A percentile compares a stretch with the other conserved stretches of the same genome.
phyloP scores from a whole-genome alignment of 2,797 vertebrate species.

The Rhabdophis nuchalis region DNA sequence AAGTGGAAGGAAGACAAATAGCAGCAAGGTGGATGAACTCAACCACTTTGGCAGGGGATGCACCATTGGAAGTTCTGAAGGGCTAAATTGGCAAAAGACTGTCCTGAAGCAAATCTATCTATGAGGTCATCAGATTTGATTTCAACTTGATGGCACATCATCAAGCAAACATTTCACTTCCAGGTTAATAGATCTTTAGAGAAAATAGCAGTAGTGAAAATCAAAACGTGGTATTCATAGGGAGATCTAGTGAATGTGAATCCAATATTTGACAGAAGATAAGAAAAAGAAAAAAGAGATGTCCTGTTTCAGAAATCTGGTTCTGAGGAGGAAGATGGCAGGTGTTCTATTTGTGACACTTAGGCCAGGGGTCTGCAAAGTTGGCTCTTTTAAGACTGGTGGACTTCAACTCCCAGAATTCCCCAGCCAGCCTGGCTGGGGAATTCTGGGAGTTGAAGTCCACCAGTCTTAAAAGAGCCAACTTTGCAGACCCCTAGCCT shows the following conservation, averaged over 20 bases:
- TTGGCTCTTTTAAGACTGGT: too few species aligned
- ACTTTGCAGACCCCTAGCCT: too few species aligned
- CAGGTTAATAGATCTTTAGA: slow-evolving; percentile 13
- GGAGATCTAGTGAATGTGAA: not conserved
- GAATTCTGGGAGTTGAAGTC: too few species aligned
- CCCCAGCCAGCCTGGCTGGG: too few species aligned
- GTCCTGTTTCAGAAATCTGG: not conserved
- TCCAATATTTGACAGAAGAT: slow-evolving; percentile 1
- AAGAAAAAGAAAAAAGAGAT: slow-evolving; percentile 2
- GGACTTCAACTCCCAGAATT: too few species aligned
- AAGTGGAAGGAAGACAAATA: not conserved
- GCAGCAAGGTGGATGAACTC: not conserved
- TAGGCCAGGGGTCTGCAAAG: too few species aligned
- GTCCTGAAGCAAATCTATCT: not conserved
- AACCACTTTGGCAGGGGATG: not conserved
- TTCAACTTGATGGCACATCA: not conserved
- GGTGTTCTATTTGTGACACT: not conserved
- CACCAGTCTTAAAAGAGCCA: too few species aligned
- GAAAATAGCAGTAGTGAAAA: slow-evolving; percentile 3
- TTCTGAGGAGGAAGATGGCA: not conserved
- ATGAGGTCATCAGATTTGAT: not conserved
- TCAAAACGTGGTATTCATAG: slow-evolving; percentile 17
- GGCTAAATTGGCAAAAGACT: not conserved
- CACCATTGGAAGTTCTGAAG: not conserved
- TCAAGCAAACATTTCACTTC: not conserved